A percentile compares a stretch with the other conserved stretches of the same genome.
Evolutionary conservation across 2,797 vertebrate genomes (phyloP).

Genomic region (Todus mexicanus): DNA sequence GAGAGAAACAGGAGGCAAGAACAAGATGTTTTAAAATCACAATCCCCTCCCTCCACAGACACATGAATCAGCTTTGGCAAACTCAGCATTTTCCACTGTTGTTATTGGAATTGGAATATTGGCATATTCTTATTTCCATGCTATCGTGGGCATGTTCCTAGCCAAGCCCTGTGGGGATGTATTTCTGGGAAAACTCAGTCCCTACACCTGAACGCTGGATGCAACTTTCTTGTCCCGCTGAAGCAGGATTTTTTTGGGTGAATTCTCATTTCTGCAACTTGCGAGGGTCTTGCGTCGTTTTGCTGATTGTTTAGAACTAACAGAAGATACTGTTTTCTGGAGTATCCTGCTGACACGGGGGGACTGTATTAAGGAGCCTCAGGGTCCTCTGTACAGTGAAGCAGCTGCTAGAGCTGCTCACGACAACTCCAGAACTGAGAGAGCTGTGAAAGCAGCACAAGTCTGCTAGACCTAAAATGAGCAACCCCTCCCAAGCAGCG

Average conservation of each 20-base stretch:
- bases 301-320: not conserved
- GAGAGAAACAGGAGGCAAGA: conserved; percentile 21
- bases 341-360: not conserved
- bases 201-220: fast-evolving
- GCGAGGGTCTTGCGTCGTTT: not conserved
- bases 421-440: not conserved
- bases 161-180: not conserved
- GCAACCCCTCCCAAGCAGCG: not conserved
- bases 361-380: not conserved
- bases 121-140: not conserved
- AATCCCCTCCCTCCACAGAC: not conserved
- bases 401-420: not conserved
- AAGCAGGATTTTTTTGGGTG: not conserved
- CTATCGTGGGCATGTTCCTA: not conserved
- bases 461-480: not conserved
- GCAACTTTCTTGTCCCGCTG: not conserved
- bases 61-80: conserved; percentile 9
- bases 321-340: not conserved
- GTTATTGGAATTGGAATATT: not conserved
- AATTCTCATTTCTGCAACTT: not conserved
- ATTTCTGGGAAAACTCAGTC: not conserved
- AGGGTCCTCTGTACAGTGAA: not conserved
- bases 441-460: not conserved
- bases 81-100: not conserved
- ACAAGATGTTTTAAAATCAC: conserved; percentile 5